Conservation (phyloP, 2,888 invertebrate species). For the Metallyticus violacea region DNA sequence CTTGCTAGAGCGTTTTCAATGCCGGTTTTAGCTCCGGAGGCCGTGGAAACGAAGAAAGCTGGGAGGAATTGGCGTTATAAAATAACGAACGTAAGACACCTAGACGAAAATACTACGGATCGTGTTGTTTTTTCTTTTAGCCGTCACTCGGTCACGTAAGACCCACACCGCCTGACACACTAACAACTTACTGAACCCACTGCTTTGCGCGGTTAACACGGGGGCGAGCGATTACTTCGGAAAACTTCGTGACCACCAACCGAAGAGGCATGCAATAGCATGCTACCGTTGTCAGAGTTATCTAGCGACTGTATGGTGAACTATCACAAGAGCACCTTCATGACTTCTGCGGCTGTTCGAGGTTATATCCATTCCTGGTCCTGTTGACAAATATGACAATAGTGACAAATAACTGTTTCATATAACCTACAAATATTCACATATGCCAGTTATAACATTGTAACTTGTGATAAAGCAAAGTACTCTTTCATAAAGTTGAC, state of each 20-base stretch:
- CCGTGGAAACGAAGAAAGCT: not conserved
- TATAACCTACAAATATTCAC: no score
- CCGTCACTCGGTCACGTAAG: not conserved
- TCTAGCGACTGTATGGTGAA: not conserved
- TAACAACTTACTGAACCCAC: constrained; percentile 13
- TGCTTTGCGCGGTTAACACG: not conserved
- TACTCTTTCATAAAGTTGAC: no score
- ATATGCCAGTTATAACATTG: no score
- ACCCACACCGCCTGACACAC: constrained; percentile 31
- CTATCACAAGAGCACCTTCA: not conserved
- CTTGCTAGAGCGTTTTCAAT: not conserved
- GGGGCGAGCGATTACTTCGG: not conserved
- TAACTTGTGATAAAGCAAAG: no score
- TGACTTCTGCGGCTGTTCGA: not conserved
- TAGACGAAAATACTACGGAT: not conserved
- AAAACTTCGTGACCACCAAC: not conserved
- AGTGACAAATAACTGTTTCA: no score
- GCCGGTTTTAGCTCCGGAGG: not conserved
- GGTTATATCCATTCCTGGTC: no score
- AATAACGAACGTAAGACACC: not conserved
- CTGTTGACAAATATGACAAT: no score
- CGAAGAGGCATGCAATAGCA: no score
- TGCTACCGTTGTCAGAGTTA: not conserved
- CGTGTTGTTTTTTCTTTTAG: not conserved
- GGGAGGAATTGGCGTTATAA: not conserved